Conservation (phyloP, 30 jellyfish, hydroid and myxozoan genomes). For the Hydractinia echinata region DNA sequence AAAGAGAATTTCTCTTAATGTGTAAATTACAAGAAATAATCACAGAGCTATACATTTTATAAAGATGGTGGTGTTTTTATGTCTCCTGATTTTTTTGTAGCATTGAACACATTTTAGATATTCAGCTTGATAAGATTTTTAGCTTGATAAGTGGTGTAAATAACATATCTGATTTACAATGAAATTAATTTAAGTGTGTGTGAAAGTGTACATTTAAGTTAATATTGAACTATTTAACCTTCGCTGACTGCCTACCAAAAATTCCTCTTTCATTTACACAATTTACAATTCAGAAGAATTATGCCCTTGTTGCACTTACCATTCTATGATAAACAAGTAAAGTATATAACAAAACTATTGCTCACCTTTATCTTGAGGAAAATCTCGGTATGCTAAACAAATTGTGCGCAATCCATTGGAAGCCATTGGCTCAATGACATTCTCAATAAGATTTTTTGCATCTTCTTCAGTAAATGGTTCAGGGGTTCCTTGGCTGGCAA, state of each 20-base stretch:
- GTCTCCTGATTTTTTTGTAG: too few species aligned
- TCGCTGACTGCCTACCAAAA: too few species aligned
- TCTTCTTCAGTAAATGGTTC: conserved; percentile 43
- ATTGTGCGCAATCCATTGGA: conserved; percentile 92
- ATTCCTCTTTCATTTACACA: too few species aligned
- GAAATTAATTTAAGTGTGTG: too few species aligned
- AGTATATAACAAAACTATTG: neutral
- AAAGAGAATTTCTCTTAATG: neutral
- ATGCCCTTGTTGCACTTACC: too few species aligned
- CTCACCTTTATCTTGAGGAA: conserved; percentile 44
- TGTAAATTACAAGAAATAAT: neutral
- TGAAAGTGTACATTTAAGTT: too few species aligned
- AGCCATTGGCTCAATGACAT: conserved; percentile 95
- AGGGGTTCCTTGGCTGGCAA: conserved; percentile 33
- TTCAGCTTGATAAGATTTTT: too few species aligned
- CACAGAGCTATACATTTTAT: neutral
- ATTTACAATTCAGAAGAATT: too few species aligned
- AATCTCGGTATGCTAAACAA: conserved; percentile 85
- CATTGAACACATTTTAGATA: too few species aligned
- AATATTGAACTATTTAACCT: too few species aligned
- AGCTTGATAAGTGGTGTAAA: too few species aligned
- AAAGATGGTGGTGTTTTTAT: neutral
- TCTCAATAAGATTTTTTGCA: conserved; percentile 42
- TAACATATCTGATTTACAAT: too few species aligned
- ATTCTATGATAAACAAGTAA: neutral